Percentiles rank a stretch among this genome's conserved stretches.
These are phyloP conservation scores for Strix uralensis DNA, from an alignment of 2,113 vertebrate genomes.

Conservation along the genomic window DNA sequence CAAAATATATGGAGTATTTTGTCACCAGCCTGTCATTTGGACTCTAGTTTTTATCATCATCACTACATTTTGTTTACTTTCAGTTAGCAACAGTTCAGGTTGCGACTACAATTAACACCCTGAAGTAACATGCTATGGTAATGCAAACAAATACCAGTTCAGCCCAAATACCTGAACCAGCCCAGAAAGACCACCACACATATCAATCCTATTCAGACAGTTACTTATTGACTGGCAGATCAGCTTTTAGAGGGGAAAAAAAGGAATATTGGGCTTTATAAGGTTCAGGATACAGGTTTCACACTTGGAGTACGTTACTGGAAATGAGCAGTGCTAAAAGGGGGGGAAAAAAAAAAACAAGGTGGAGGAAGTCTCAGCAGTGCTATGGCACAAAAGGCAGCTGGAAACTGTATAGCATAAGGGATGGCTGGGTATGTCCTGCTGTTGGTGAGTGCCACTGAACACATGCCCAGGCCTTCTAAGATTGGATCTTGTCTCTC, in stretches of 20 bases:
- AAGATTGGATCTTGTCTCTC: neutral
- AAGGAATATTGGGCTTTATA: neutral
- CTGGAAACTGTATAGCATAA: neutral
- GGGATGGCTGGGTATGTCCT: neutral
- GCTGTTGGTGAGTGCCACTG: neutral
- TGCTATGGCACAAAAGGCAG: neutral
- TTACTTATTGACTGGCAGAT: neutral
- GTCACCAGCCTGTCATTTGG: neutral
- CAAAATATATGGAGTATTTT: neutral
- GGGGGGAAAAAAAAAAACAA: neutral
- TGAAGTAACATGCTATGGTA: neutral
- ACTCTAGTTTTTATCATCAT: neutral
- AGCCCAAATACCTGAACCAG: slow-evolving; percentile 39
- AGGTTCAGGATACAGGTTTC: neutral
- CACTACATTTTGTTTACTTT: neutral
- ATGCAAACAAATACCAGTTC: neutral
- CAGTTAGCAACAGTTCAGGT: neutral
- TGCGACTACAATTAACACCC: neutral
- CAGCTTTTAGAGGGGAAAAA: neutral
- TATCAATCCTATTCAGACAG: slow-evolving; percentile 15
- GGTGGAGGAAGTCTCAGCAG: neutral
- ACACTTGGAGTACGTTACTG: neutral
- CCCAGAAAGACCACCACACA: neutral
- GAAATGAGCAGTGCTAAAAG: neutral
- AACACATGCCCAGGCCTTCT: neutral